Conservation (phyloP, 23 tunicate genomes). For the Aplidium turbinatum region DNA sequence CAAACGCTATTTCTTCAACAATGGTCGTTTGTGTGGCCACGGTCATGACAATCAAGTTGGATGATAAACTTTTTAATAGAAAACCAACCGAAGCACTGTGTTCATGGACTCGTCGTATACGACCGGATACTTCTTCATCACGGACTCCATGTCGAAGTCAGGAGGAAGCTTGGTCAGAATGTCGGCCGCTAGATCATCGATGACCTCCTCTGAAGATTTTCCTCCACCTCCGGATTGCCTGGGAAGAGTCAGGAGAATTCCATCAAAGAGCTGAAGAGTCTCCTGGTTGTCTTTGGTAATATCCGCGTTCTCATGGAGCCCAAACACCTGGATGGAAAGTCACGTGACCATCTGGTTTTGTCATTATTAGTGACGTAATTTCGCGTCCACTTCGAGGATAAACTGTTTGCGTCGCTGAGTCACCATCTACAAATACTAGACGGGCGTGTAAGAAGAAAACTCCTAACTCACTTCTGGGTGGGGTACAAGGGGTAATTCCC, state of each 20-base stretch:
- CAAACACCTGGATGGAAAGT: slow-evolving; percentile 76
- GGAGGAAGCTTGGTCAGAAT: slow-evolving; percentile 87
- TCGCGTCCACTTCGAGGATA: too few species aligned
- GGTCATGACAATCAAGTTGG: too few species aligned
- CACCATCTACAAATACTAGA: too few species aligned
- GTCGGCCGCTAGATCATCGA: slow-evolving; percentile 85
- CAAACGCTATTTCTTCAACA: too few species aligned
- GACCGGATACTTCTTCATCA: slow-evolving; percentile 92
- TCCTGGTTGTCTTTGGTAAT: slow-evolving; percentile 95
- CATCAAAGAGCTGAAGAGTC: slow-evolving; percentile 88
- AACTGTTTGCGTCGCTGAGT: too few species aligned
- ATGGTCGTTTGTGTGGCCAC: too few species aligned
- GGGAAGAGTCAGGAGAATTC: slow-evolving; percentile 93
- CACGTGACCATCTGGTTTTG: too few species aligned
- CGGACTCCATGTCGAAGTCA: slow-evolving; percentile 84
- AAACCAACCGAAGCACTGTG: slow-evolving; percentile 74
- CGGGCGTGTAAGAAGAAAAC: too few species aligned
- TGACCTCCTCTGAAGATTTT: slow-evolving; percentile 85
- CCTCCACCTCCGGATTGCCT: slow-evolving; percentile 88
- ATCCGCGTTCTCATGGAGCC: slow-evolving; percentile 98
- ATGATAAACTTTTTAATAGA: too few species aligned
- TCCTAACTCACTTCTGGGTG: slow-evolving; percentile 94
- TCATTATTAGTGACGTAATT: too few species aligned
- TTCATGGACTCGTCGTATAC: slow-evolving; percentile 94
- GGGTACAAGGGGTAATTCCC: slow-evolving; percentile 84